Base-by-base conservation (phyloP, 92 coral and sea anemone genomes). In the Paramuricea clavata region DNA sequence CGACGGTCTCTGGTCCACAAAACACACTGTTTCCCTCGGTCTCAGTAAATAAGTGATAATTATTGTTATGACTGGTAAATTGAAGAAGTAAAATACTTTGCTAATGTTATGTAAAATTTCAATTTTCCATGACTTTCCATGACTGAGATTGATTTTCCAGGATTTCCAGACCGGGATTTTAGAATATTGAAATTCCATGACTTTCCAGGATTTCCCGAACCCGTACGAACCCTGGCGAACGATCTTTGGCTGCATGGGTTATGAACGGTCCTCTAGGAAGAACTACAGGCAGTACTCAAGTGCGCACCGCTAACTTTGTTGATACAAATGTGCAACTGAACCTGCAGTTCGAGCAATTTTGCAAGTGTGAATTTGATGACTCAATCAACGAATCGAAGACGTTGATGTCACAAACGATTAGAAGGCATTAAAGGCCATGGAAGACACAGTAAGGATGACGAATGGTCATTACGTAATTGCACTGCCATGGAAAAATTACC, bases 261-360 rank as follows among this genome's bases (percentile, higher is more conserved):
- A 6, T 91, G n/a, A 88, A 88, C 54, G 87, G 87, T 39, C 93
- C 94, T 26, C 50, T 91, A 8, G 85, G 83, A 42, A 21, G 6
- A 52, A 52, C n/a, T n/a, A n/a, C n/a, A n/a, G n/a, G n/a, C n/a
- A 17, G 23, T 27, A 22, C 31, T 21, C 25, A 65, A 49, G 30
- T 12, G 1, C 76, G 56, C 0, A 33, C 59, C 52, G 87, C 81
- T 19, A 83, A 87, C 72, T 84, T 78, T 70, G 13, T 72, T 26
- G 74, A 77, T 17, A 62, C 87, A 0, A 78, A 82, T 26, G 85
- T 70, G 19, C 12, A 47, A 25, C 50, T 91, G 32, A 49, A 30
- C 23, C 65, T 70, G 56, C 89, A 82, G 70, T 91, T 91, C 44
- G 76, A 77, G 27, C 75, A 71, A 76, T 91, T 71, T 60, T 72